Evolutionary conservation across 2,113 vertebrate genomes (phyloP).

Genomic region (Miniopterus natalensis): DNA sequence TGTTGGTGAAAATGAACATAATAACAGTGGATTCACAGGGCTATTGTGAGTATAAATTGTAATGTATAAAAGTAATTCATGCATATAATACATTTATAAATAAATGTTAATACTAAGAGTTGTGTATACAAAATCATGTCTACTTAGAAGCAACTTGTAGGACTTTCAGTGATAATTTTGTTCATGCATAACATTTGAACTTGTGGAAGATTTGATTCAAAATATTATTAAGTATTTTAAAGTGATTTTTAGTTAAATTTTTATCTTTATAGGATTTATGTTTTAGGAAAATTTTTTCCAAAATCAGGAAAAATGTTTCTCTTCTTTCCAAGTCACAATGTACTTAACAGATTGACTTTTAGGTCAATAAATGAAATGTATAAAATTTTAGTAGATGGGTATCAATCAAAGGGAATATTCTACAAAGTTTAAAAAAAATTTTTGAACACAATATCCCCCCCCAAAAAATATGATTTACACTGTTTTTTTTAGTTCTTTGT

Average conservation of each 20-base stretch:
- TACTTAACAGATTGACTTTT: not conserved
- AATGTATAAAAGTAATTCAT: not conserved
- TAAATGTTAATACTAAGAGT: not conserved
- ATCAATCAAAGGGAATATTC: not conserved
- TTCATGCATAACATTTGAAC: not conserved
- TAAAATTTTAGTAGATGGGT: not conserved
- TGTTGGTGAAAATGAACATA: not conserved
- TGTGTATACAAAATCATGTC: not conserved
- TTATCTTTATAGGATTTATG: not conserved
- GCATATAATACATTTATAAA: not conserved
- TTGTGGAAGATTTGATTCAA: not conserved
- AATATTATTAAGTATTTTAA: not conserved
- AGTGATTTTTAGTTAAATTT: constrained; percentile 24
- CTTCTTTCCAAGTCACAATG: not conserved
- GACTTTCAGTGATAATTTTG: not conserved
- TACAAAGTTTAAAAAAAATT: not conserved
- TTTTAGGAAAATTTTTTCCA: not conserved
- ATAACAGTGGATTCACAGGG: not conserved
- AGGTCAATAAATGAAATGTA: not conserved
- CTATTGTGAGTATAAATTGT: not conserved
- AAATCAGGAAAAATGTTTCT: not conserved
- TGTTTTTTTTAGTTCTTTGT: not conserved
- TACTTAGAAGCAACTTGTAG: not conserved
- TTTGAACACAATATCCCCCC: not conserved
- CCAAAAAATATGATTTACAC: not conserved